Evolutionary conservation across 2,888 invertebrate genomes (phyloP).

Genomic region (Gryllus longicercus): DNA sequence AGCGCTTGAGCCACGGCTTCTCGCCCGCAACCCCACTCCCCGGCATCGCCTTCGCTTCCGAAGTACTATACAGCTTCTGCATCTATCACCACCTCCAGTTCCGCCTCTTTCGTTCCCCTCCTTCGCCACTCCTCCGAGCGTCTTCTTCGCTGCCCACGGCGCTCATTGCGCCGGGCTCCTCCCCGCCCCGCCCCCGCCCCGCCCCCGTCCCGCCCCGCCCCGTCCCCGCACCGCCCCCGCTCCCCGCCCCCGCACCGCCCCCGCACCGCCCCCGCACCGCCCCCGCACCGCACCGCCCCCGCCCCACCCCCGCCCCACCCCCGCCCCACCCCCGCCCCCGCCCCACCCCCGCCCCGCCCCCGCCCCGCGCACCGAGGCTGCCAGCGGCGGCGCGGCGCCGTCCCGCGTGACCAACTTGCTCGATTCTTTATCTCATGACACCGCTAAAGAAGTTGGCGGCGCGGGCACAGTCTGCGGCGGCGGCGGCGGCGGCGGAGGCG

Average conservation of each 20-base stretch:
- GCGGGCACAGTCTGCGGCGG: not conserved
- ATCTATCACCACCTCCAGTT: not conserved
- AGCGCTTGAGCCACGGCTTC: too few species aligned
- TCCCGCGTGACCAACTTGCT: not conserved
- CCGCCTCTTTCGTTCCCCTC: not conserved
- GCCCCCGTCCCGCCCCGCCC: too few species aligned
- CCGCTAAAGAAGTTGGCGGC: slow-evolving; percentile 1
- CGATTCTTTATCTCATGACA: slow-evolving; percentile 17
- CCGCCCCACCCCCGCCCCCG: too few species aligned
- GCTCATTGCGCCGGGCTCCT: too few species aligned
- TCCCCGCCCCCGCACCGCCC: not conserved
- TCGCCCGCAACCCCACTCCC: too few species aligned
- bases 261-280: not conserved
- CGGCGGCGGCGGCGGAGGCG: not conserved
- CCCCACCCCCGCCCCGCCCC: not conserved
- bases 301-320: not conserved
- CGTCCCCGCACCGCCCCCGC: too few species aligned
- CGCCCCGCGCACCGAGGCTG: not conserved
- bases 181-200: too few species aligned
- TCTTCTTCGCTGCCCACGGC: too few species aligned
- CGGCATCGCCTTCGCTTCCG: too few species aligned
- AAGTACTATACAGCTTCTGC: too few species aligned
- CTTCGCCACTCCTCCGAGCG: too few species aligned
- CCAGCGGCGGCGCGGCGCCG: not conserved
- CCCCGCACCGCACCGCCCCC: not conserved